Percentiles rank a stretch among this genome's conserved stretches.
These are phyloP conservation scores for Beris chalybata DNA, from an alignment of 2,888 invertebrate species.

Conservation along the genomic window DNA sequence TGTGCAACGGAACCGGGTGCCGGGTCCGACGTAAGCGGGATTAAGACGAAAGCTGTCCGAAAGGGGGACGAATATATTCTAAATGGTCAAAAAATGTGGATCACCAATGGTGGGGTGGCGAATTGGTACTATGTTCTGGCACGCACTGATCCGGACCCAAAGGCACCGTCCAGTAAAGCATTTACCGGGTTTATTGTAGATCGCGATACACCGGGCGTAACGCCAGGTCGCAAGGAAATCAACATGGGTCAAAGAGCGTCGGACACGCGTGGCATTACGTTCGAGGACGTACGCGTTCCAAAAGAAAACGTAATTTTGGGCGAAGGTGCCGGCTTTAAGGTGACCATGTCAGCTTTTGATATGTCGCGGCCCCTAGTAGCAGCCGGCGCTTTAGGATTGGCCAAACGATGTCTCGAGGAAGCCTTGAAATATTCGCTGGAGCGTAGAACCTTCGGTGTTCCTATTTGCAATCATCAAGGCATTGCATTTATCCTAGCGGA, in stretches of 20 bases:
- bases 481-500: slow-evolving; percentile 89
- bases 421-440: slow-evolving; percentile 84
- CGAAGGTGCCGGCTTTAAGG: slow-evolving; percentile 73
- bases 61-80: slow-evolving; percentile 88
- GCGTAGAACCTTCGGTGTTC: slow-evolving; percentile 84
- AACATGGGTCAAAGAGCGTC: slow-evolving; percentile 77
- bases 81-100: slow-evolving; percentile 96
- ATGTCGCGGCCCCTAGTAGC: slow-evolving; percentile 76
- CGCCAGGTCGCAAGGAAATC: slow-evolving; percentile 66
- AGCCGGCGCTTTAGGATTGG: slow-evolving; percentile 80
- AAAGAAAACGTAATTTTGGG: slow-evolving; percentile 68
- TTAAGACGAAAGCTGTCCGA: slow-evolving; percentile 83
- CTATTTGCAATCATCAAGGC: slow-evolving; percentile 76
- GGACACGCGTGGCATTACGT: slow-evolving; percentile 71
- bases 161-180: slow-evolving; percentile 79
- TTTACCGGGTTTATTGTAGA: slow-evolving; percentile 77
- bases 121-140: slow-evolving; percentile 92
- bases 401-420: slow-evolving; percentile 83
- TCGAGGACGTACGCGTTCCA: slow-evolving; percentile 74
- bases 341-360: slow-evolving; percentile 76
- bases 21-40: slow-evolving; percentile 87
- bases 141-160: slow-evolving; percentile 84
- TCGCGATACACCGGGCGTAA: slow-evolving; percentile 65
- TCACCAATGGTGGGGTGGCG: slow-evolving; percentile 90
- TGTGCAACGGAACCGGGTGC: slow-evolving; percentile 90